phyloP scores from a whole-genome alignment of 2,888 invertebrate species.

The Leptogaster cylindrica region DNA sequence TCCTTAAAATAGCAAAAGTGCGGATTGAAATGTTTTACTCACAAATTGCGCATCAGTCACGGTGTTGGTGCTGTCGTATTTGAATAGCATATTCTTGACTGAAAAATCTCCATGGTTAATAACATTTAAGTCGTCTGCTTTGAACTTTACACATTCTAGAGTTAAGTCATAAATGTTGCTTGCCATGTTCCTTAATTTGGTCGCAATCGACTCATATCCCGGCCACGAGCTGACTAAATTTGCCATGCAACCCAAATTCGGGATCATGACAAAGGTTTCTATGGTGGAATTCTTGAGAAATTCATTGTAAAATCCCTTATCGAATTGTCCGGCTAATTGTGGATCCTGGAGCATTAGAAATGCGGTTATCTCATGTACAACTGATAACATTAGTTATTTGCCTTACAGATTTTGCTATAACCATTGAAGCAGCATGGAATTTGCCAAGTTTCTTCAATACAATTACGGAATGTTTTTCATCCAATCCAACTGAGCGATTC shows the following conservation, averaged over 20 bases:
- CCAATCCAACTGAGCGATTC: constrained; percentile 64
- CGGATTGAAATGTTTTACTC: constrained; percentile 49
- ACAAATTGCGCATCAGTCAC: constrained; percentile 62
- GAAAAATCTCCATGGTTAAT: constrained; percentile 66
- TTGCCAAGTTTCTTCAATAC: constrained; percentile 64
- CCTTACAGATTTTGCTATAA: constrained; percentile 63
- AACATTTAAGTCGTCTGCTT: constrained; percentile 56
- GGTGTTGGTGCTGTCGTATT: constrained; percentile 60
- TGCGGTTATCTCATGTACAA: no score
- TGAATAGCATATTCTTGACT: constrained; percentile 65
- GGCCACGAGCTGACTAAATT: constrained; percentile 61
- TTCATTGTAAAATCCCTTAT: background rate
- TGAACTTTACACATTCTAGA: background rate
- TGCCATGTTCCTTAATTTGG: constrained; percentile 59
- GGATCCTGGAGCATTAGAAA: constrained; percentile 52
- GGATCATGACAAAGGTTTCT: background rate
- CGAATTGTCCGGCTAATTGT: constrained; percentile 13
- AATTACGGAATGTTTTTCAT: constrained; percentile 63
- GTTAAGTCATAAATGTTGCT: constrained; percentile 53
- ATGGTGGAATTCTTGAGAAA: constrained; percentile 5
- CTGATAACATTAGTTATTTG: no score
- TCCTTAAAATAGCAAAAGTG: no score
- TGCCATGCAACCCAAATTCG: constrained; percentile 31
- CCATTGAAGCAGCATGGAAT: constrained; percentile 66
- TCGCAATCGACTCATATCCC: constrained; percentile 60